Evolutionary conservation across 2,113 vertebrate genomes (phyloP), one percentile per base, ranked within the genome.

Genomic region (Litocranius walleri): DNA sequence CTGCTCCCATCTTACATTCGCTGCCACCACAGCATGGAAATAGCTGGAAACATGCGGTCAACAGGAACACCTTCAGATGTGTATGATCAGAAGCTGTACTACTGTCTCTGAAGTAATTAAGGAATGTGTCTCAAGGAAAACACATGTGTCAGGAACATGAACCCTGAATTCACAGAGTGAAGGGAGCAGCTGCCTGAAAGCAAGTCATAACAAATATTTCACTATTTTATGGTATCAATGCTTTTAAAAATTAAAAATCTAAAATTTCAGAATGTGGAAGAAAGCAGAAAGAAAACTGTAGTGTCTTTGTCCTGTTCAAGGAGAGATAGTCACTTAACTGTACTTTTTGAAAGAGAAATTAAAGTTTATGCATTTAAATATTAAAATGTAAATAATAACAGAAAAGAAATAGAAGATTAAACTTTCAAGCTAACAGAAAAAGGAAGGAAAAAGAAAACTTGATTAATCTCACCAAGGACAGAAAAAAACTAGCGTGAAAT

Each of bases 341-440:
- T 23, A 29, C 9, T 43, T 10, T 94, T 74, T 30, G 45, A 81
- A 50, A 74, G 13, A 84, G 71, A 74, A 61, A 57, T 45, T 25
- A 57, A 57, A 62, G 7, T 64, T 82, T 10, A 15, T 67, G 27
- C 45, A n/a, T 87, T 74, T 64, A 52, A 74, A 85, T 81, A 27
- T 91, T 45, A 80, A 80, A 96, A 9, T 62, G 21, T 48, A 50
- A 48, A n/a, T 64, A 52, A 7, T 2, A 80, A 52, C 45, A 85
- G 48, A 56, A 48, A 56, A 64, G 88, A 88, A 78, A 56, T 83
- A 86, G 82, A 59, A 30, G 19, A 4, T 59, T 82, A 64, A 77
- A 48, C 57, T 88, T 96, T 91, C 43, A 91, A 61, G 23, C 27
- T 33, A 71, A 10, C 29, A 84, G 43, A 40, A 15, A 43, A 91